Conservation (phyloP, 2,888 invertebrate genomes). For the Cosmorhoe ocellata region DNA sequence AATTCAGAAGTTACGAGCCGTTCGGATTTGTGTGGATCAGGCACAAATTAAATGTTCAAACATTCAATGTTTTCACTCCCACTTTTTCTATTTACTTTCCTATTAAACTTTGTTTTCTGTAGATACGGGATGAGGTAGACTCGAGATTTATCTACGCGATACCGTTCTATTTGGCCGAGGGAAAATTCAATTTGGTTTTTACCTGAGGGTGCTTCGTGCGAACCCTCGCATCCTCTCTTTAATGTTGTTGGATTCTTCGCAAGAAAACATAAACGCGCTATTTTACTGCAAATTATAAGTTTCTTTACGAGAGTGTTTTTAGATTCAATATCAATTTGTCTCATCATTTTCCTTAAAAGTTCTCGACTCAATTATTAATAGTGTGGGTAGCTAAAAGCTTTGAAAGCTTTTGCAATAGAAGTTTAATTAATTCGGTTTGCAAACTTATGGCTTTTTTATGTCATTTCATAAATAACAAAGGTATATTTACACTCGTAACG, state of each 20-base stretch:
- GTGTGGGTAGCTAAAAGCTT: neutral
- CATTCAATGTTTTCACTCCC: slow-evolving; percentile 67
- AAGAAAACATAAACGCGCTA: slow-evolving; percentile 57
- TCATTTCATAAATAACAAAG: too few species aligned
- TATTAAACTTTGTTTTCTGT: slow-evolving; percentile 77
- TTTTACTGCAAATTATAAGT: slow-evolving; percentile 57
- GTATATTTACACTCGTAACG: neutral
- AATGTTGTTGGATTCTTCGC: slow-evolving; percentile 63
- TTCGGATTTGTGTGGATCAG: slow-evolving; percentile 46
- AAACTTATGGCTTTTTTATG: too few species aligned
- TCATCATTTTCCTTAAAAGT: slow-evolving; percentile 9
- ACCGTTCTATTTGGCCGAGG: slow-evolving; percentile 72
- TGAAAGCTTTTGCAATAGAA: neutral
- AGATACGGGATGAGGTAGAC: slow-evolving; percentile 67
- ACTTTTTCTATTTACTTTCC: slow-evolving; percentile 77
- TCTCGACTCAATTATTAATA: neutral
- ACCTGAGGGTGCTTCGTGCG: slow-evolving; percentile 71
- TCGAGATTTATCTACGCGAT: slow-evolving; percentile 78
- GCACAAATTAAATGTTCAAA: slow-evolving; percentile 67
- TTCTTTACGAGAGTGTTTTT: slow-evolving; percentile 17
- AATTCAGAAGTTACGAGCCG: slow-evolving; percentile 42
- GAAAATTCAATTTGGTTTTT: slow-evolving; percentile 80
- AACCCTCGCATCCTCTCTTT: slow-evolving; percentile 66
- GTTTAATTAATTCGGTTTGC: too few species aligned
- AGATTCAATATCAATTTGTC: slow-evolving; percentile 17